Conservation (phyloP, 2,113 vertebrate genomes). For the Vulpes lagopus region DNA sequence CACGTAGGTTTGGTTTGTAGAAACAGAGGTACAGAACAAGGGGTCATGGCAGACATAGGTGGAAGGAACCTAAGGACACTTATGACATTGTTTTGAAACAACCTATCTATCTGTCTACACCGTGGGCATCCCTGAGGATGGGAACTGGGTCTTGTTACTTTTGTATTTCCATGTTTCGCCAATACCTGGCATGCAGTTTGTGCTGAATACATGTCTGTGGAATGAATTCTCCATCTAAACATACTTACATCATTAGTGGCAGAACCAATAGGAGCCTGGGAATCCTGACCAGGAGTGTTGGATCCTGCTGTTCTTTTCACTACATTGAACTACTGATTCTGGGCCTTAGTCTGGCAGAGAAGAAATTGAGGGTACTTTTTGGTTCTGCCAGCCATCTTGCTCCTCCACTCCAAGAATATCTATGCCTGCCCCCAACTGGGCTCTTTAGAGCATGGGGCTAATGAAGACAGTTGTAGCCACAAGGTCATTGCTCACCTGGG, state of each 20-base stretch:
- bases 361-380: neutral
- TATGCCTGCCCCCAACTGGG: fast-evolving
- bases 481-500: too few relatives aligned
- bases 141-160: neutral
- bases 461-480: neutral
- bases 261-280: neutral
- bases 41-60: neutral
- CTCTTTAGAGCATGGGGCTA: neutral
- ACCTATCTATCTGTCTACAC: too few relatives aligned
- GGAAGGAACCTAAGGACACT: neutral
- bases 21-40: neutral
- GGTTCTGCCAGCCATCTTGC: neutral
- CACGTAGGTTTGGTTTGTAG: neutral
- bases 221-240: neutral
- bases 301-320: neutral
- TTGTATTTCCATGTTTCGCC: neutral
- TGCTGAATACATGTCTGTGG: neutral
- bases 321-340: neutral
- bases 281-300: neutral
- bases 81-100: neutral
- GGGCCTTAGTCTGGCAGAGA: neutral
- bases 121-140: too few relatives aligned
- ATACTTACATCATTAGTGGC: neutral
- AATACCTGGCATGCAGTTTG: neutral
- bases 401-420: neutral